Evolutionary conservation across 1,140 invertebrate genomes (phyloP), one percentile per base, ranked within the genome.

Genomic region (Leptopilina boulardi): DNA sequence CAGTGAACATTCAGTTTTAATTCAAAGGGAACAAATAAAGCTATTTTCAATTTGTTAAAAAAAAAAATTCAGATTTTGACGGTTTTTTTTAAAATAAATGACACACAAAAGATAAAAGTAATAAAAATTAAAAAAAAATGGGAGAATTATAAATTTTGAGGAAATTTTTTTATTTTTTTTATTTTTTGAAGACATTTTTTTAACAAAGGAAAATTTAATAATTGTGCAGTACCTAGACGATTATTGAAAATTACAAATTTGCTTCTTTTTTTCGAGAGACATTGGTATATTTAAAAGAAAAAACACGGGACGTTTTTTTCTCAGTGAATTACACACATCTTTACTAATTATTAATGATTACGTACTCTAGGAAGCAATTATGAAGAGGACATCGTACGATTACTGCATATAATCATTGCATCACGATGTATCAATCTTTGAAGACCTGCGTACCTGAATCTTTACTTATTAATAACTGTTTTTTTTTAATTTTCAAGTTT

Each of bases 371-470:
- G 78, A 82, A 84, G 83, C 77, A 74, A 82, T 82, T 84, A 84
- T 80, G 66, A 83, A 78, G 77, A 85, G 80, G 81, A 81, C 78
- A 80, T 74, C 74, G 77, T 74, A 84, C 74, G 23, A 26, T 66
- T 66, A 66, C 26, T 66, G 59, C 59, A 59, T 38, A 9, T 59
- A 66, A 66, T 66, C 21, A 59, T 59, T 59, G 54, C 54, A 59
- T 80, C 76, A 84, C 72, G 73, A 75, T 71, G 76, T 75, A 78
- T 80, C 80, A 82, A 87, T 83, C 82, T 87, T 87, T 80, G 84
- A 82, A 76, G 87, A 83, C 83, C 86, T 87, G 86, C 84, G 84
- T 56, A 82, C 71, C 85, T 87, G 78, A 77, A 88, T 82, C 83
- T 81, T 79, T 41, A 41, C 71, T 70, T 47, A 76, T 79, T 81